phyloP scores from a whole-genome alignment of 1,140 invertebrate species.

The Brachionus rubens region DNA sequence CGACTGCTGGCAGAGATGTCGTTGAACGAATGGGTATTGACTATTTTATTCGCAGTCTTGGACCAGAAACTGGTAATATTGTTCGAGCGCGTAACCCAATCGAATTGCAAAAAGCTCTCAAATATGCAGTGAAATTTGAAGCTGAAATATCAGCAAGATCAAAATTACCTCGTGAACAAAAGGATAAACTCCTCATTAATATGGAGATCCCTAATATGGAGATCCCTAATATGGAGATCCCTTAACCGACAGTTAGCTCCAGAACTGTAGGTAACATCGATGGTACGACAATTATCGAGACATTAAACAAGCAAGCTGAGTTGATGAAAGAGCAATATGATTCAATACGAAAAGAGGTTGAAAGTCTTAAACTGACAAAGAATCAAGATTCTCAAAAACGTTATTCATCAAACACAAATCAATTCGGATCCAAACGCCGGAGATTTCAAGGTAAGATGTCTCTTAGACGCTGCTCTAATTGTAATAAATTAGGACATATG shows the following conservation, averaged over 20 bases:
- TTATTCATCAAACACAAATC: too few relatives aligned
- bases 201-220: too few relatives aligned
- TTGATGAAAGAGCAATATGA: conserved; percentile 30
- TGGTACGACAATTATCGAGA: background rate
- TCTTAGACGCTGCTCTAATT: background rate
- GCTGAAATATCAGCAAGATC: background rate
- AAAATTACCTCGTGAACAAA: background rate
- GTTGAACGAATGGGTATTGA: background rate
- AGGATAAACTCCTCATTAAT: background rate
- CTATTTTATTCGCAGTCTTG: background rate
- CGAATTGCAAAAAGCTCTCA: background rate
- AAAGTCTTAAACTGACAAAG: background rate
- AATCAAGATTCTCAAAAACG: too few relatives aligned
- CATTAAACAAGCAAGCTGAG: background rate
- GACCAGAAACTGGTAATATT: background rate
- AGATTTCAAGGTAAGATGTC: background rate
- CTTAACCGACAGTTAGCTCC: background rate
- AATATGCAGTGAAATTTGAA: background rate
- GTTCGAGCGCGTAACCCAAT: background rate
- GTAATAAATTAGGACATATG: background rate
- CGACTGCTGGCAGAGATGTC: background rate
- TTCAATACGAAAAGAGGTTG: conserved; percentile 16
- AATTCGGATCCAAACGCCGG: too few relatives aligned
- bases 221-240: too few relatives aligned
- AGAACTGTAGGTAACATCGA: background rate